Percentiles rank a stretch among this genome's conserved stretches.
Evolutionary conservation across 2,113 vertebrate genomes (phyloP).

Genomic region (Leuciscus idus): DNA sequence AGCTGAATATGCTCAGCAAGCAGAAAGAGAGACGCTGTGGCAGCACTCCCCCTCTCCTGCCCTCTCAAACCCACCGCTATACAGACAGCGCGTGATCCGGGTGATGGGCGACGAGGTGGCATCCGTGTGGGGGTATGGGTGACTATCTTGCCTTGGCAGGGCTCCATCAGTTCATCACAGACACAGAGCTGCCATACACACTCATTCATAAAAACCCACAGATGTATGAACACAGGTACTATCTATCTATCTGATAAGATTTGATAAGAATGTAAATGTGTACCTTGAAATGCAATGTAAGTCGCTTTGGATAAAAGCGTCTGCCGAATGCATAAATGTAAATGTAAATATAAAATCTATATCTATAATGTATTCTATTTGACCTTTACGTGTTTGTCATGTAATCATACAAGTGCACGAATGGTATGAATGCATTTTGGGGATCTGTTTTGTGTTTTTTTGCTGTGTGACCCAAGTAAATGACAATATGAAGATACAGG

Average conservation of each 20-base stretch:
- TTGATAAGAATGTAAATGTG: too few relatives aligned
- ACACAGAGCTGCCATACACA: slow-evolving; percentile 33
- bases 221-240: slow-evolving; percentile 37
- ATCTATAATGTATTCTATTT: background rate
- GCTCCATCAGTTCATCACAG: background rate
- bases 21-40: slow-evolving; percentile 56
- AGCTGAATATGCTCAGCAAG: slow-evolving; percentile 61
- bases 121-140: slow-evolving; percentile 30
- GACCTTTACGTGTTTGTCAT: background rate
- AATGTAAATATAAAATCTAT: too few relatives aligned
- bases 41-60: slow-evolving; percentile 35
- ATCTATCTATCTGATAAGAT: background rate
- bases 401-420: background rate
- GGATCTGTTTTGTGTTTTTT: background rate
- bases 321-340: too few relatives aligned
- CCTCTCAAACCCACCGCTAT: background rate
- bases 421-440: background rate
- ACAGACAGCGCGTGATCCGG: slow-evolving; percentile 24
- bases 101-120: background rate
- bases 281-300: too few relatives aligned
- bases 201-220: slow-evolving; percentile 48
- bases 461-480: background rate
- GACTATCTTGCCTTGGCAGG: slow-evolving; percentile 32
- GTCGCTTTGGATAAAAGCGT: too few relatives aligned
- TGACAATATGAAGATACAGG: background rate